phyloP scores from a whole-genome alignment of 2,797 vertebrate genomes.

The Capromys pilorides region DNA sequence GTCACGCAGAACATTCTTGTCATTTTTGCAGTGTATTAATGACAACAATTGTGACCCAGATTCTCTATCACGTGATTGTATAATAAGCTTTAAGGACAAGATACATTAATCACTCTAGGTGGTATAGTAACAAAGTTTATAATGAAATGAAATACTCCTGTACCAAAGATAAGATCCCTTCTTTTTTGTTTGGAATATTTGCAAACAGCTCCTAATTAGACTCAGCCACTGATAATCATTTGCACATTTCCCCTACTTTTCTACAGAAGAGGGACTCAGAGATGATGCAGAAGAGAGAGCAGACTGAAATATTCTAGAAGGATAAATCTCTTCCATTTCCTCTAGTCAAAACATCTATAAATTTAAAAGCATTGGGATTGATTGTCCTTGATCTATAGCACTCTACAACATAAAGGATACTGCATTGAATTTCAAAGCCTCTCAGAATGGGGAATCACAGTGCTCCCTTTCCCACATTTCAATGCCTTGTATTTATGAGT shows the following conservation, averaged over 20 bases:
- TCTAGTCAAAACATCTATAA: constrained; percentile 24
- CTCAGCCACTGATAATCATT: not conserved
- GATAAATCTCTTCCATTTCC: constrained; percentile 65
- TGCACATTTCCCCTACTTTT: not conserved
- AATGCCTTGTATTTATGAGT: constrained; percentile 78
- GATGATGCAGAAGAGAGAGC: not conserved
- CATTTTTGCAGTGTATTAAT: constrained; percentile 68
- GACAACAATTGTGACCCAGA: constrained; percentile 69
- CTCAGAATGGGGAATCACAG: constrained; percentile 47
- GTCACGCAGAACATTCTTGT: constrained; percentile 61
- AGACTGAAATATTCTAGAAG: constrained; percentile 46
- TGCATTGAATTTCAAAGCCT: constrained; percentile 31
- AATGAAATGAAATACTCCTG: constrained; percentile 32
- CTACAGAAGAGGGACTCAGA: not conserved
- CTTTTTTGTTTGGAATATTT: constrained; percentile 26
- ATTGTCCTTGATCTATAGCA: constrained; percentile 76
- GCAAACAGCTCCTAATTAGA: constrained; percentile 19
- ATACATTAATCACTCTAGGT: not conserved
- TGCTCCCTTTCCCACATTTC: constrained; percentile 71
- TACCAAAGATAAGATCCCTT: not conserved
- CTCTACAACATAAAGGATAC: constrained; percentile 68
- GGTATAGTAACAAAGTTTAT: constrained; percentile 23
- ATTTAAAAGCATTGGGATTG: constrained; percentile 70
- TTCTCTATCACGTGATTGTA: constrained; percentile 66
- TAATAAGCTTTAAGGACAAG: constrained; percentile 57